phyloP scores from a whole-genome alignment of 35 echinoderm and acorn worm genomes.

The Ptychodera flava region DNA sequence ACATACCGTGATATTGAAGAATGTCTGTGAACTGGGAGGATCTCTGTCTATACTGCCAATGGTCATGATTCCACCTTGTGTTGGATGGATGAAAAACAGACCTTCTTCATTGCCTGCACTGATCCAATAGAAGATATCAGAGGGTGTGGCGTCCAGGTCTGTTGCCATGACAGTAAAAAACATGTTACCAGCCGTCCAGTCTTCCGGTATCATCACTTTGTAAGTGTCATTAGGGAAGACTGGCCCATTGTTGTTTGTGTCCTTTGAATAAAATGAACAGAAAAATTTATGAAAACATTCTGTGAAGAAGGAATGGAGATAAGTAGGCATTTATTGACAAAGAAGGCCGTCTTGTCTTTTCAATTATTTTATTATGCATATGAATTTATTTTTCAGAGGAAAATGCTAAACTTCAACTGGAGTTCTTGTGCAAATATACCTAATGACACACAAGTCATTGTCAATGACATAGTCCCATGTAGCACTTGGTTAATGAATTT shows the following conservation, averaged over 20 bases:
- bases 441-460: too few species aligned
- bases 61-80: not conserved
- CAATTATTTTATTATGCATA: too few species aligned
- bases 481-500: too few species aligned
- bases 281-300: too few species aligned
- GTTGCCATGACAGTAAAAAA: not conserved
- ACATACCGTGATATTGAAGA: not conserved
- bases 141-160: not conserved
- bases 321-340: too few species aligned
- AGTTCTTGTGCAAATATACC: too few species aligned
- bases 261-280: too few species aligned
- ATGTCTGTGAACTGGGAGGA: not conserved
- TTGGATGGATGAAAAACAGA: not conserved
- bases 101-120: not conserved
- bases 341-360: too few species aligned
- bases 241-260: not conserved
- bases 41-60: not conserved
- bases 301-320: too few species aligned
- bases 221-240: not conserved
- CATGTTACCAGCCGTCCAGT: not conserved
- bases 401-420: too few species aligned
- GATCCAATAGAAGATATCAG: not conserved
- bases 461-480: too few species aligned
- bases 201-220: not conserved
- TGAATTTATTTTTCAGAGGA: too few species aligned